Percentiles rank a stretch among this genome's conserved stretches.
phyloP scores from a whole-genome alignment of 1,140 invertebrate genomes.

The Brachystomella parvula region DNA sequence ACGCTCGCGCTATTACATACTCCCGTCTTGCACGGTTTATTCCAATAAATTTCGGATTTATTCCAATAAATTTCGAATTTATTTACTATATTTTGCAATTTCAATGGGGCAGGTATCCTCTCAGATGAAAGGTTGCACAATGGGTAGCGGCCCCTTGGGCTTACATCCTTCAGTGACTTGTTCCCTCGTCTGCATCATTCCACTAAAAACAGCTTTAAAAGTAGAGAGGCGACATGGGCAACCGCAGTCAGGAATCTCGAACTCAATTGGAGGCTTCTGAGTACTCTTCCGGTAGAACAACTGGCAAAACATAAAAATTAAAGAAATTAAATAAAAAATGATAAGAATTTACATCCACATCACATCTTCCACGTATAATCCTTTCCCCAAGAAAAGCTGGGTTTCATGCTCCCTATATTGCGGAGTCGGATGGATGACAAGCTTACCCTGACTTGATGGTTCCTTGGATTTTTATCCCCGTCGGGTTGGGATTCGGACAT shows the following conservation, averaged over 20 bases:
- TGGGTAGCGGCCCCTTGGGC: not conserved
- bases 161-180: not conserved
- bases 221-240: constrained; percentile 11
- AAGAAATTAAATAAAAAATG: not conserved
- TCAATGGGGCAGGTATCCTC: too few species aligned
- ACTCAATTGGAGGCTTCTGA: constrained; percentile 9
- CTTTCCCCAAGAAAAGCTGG: too few species aligned
- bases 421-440: too few species aligned
- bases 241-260: constrained; percentile 12
- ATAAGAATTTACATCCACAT: too few species aligned
- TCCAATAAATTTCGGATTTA: too few species aligned
- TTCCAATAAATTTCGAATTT: too few species aligned
- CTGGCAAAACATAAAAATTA: not conserved
- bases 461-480: not conserved
- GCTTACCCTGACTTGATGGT: not conserved
- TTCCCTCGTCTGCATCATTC: not conserved
- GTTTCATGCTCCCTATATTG: too few species aligned
- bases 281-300: constrained; percentile 12
- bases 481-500: not conserved
- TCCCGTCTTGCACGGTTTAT: too few species aligned
- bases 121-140: too few species aligned
- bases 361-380: too few species aligned
- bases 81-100: too few species aligned
- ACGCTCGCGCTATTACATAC: too few species aligned
- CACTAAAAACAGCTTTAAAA: constrained; percentile 4